Percentiles rank a stretch among this genome's conserved stretches.
Conservation (phyloP, 2,888 invertebrate species). For the Nephrocerus scutellatus region DNA sequence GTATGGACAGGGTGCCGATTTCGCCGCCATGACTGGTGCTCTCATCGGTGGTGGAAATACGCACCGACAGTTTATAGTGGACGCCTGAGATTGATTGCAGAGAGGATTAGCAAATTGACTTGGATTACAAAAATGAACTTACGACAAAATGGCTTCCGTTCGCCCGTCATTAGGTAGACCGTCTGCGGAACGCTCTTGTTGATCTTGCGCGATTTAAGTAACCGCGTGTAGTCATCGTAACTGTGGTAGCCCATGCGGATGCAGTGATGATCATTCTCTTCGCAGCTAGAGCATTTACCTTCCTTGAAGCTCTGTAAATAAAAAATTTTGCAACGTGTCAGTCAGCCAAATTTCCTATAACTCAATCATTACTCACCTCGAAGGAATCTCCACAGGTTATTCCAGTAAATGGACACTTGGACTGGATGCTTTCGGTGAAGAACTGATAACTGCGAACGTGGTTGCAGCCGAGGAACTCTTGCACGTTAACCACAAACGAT, state of each 20-base stretch:
- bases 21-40: constrained; percentile 71
- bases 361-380: constrained; percentile 56
- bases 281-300: constrained; percentile 66
- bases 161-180: constrained; percentile 68
- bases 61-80: constrained; percentile 70
- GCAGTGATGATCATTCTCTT: constrained; percentile 58
- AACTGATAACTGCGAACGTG: constrained; percentile 78
- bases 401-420: constrained; percentile 68
- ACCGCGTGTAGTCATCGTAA: constrained; percentile 50
- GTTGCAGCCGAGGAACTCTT: constrained; percentile 66
- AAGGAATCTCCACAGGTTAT: constrained; percentile 74
- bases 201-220: constrained; percentile 48
- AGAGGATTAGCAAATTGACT: not conserved
- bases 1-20: constrained; percentile 64
- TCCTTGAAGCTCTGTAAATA: constrained; percentile 56
- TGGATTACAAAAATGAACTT: constrained; percentile 39
- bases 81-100: constrained; percentile 59
- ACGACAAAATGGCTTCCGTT: constrained; percentile 69
- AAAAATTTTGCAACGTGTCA: not conserved
- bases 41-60: constrained; percentile 65
- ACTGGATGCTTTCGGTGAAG: constrained; percentile 76
- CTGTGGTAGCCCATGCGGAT: constrained; percentile 64
- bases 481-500: constrained; percentile 56
- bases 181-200: constrained; percentile 50
- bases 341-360: not conserved